phyloP scores from a whole-genome alignment of 1,140 invertebrate genomes.

The Drosophila rhopaloa region DNA sequence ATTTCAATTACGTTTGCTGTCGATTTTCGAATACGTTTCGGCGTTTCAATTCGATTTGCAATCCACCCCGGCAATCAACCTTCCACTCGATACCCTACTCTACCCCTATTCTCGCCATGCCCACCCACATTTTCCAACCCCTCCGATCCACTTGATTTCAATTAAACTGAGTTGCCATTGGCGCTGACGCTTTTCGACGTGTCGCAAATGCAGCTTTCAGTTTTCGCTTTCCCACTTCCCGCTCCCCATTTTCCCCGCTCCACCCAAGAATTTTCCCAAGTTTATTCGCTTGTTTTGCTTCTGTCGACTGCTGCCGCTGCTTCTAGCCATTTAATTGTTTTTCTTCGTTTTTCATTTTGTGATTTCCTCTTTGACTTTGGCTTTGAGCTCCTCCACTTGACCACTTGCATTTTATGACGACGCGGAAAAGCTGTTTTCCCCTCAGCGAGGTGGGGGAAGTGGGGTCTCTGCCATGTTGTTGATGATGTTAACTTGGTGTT shows the following conservation, averaged over 20 bases:
- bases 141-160: slow-evolving; percentile 67
- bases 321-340: slow-evolving; percentile 79
- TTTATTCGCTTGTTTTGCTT: slow-evolving; percentile 79
- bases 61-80: slow-evolving; percentile 38
- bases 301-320: slow-evolving; percentile 48
- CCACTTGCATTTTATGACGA: slow-evolving; percentile 81
- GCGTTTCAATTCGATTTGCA: slow-evolving; percentile 75
- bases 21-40: slow-evolving; percentile 81
- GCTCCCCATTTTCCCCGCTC: background rate
- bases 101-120: background rate
- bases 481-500: slow-evolving; percentile 69
- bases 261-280: slow-evolving; percentile 33
- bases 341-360: slow-evolving; percentile 77
- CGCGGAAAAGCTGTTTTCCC: slow-evolving; percentile 79
- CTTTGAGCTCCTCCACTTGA: slow-evolving; percentile 48
- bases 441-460: background rate
- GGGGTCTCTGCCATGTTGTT: slow-evolving; percentile 67
- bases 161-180: slow-evolving; percentile 80
- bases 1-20: slow-evolving; percentile 82
- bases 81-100: background rate
- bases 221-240: slow-evolving; percentile 30
- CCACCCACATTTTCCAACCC: slow-evolving; percentile 1
- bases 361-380: slow-evolving; percentile 54
- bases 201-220: slow-evolving; percentile 72
- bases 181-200: slow-evolving; percentile 75